These are phyloP conservation scores for Vombatus ursinus DNA, from an alignment of 2,113 vertebrate genomes.

Conservation along the genomic window DNA sequence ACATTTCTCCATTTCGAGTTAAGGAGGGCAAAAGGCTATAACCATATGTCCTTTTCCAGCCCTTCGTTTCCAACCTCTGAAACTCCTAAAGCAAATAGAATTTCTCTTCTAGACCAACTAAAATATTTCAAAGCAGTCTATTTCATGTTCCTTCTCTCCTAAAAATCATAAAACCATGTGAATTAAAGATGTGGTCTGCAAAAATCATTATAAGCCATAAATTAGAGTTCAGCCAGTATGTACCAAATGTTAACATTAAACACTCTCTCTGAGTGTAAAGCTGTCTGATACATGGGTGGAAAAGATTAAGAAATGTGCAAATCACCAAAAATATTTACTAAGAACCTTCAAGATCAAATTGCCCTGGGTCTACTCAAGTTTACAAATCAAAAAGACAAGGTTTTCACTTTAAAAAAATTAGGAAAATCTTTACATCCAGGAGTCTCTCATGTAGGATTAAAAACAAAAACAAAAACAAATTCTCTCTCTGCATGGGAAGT, in stretches of 20 bases:
- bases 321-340: slow-evolving; percentile 6
- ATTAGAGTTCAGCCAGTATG: not conserved
- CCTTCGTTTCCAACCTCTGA: not conserved
- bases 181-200: not conserved
- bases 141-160: not conserved
- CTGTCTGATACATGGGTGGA: not conserved
- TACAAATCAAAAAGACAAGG: slow-evolving; percentile 2
- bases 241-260: not conserved
- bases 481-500: not conserved
- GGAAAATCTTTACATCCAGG: not conserved
- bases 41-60: not conserved
- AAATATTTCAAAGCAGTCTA: not conserved
- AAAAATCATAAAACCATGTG: not conserved
- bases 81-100: not conserved
- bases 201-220: not conserved
- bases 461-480: slow-evolving; percentile 25
- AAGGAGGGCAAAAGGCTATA: not conserved
- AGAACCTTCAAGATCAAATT: not conserved
- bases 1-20: not conserved
- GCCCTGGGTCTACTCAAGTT: slow-evolving; percentile 9
- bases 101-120: not conserved
- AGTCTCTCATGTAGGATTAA: not conserved
- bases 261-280: slow-evolving; percentile 14
- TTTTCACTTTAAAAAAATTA: slow-evolving; percentile 24
- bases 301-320: slow-evolving; percentile 39